Evolutionary conservation across 2,888 invertebrate species (phyloP).

Genomic region (Ceriagrion tenellum): DNA sequence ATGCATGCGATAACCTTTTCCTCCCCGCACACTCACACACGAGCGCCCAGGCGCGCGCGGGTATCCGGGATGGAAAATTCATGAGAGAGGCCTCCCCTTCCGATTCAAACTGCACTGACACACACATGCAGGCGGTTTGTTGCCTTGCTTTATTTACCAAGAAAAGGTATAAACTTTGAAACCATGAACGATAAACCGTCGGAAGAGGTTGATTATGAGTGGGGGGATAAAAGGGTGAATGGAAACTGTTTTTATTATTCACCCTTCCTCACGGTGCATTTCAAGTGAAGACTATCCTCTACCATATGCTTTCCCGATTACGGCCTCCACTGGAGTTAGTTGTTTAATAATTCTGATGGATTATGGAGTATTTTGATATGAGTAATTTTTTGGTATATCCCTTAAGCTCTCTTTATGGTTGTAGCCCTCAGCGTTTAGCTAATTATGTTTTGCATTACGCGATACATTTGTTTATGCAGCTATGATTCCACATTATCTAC

Average conservation of each 20-base stretch:
- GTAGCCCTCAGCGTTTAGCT: too few species aligned
- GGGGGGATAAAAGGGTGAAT: not conserved
- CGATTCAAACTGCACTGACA: conserved; percentile 4
- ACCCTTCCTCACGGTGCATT: not conserved
- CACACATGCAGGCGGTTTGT: not conserved
- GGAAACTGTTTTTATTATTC: conserved; percentile 38
- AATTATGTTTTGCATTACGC: too few species aligned
- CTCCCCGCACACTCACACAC: not conserved
- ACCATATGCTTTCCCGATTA: not conserved
- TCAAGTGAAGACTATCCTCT: not conserved
- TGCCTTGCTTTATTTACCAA: conserved; percentile 62
- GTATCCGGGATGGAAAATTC: conserved; percentile 63
- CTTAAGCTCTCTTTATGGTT: too few species aligned
- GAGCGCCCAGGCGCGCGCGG: not conserved
- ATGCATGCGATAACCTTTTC: conserved; percentile 64
- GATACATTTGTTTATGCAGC: too few species aligned
- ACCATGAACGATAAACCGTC: conserved; percentile 51
- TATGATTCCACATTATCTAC: too few species aligned
- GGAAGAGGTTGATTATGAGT: not conserved
- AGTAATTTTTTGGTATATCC: too few species aligned
- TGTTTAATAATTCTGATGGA: conserved; percentile 12
- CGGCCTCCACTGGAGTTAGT: not conserved
- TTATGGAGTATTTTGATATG: not conserved
- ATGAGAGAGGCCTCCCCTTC: conserved; percentile 21
- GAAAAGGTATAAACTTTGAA: conserved; percentile 61